These are phyloP conservation scores for Toxotes jaculatrix DNA, from an alignment of 2,113 vertebrate genomes.

Conservation along the genomic window DNA sequence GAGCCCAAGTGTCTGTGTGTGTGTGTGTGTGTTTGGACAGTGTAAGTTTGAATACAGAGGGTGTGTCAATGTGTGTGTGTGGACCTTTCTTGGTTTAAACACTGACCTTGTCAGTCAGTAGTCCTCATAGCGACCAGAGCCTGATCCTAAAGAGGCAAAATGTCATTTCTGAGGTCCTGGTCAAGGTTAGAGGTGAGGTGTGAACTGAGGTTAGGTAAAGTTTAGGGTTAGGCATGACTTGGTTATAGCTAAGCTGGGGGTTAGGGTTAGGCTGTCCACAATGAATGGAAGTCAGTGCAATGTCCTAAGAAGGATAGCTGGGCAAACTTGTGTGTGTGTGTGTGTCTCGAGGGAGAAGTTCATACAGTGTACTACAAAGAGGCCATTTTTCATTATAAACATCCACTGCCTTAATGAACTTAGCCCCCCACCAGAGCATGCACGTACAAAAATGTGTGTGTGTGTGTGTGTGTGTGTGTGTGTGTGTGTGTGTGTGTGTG, in stretches of 20 bases:
- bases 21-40: neutral
- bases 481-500: conserved; percentile 5
- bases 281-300: too few relatives aligned
- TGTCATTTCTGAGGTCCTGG: too few relatives aligned
- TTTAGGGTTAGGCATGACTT: too few relatives aligned
- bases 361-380: conserved; percentile 52
- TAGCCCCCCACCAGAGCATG: conserved; percentile 17
- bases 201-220: too few relatives aligned
- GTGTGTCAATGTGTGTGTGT: neutral
- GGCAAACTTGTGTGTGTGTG: neutral
- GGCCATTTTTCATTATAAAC: conserved; percentile 75
- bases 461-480: conserved; percentile 27
- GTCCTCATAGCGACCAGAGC: too few relatives aligned
- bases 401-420: conserved; percentile 72
- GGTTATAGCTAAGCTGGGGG: too few relatives aligned
- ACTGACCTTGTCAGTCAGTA: too few relatives aligned
- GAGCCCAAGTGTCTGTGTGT: neutral
- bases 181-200: too few relatives aligned
- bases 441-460: conserved; percentile 21
- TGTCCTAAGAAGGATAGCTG: neutral
- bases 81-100: too few relatives aligned
- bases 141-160: too few relatives aligned
- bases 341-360: conserved; percentile 51
- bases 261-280: too few relatives aligned
- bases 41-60: conserved; percentile 25